These are phyloP conservation scores for Sterrhoptilus dennistouni DNA, from an alignment of 2,113 vertebrate genomes.

Conservation along the genomic window DNA sequence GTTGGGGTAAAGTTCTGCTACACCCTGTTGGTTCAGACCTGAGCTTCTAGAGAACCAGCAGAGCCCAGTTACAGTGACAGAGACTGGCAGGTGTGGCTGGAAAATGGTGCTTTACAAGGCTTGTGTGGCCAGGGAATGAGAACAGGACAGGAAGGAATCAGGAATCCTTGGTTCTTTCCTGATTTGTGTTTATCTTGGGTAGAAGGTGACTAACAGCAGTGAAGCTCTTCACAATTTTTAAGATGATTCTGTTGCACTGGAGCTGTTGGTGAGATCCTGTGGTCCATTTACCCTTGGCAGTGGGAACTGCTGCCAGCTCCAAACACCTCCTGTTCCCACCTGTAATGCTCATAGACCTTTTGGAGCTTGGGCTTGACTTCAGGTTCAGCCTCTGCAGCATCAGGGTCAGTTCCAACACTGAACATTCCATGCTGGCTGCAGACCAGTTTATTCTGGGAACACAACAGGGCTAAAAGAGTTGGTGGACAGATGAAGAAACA, in stretches of 20 bases:
- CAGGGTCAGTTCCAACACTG: neutral
- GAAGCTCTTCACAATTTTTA: neutral
- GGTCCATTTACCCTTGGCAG: accelerated
- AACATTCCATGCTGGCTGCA: neutral
- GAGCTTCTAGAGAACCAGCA: neutral
- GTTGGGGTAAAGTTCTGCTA: neutral
- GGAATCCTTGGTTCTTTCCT: neutral
- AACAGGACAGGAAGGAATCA: neutral
- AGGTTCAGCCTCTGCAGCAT: neutral
- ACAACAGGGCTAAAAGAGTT: neutral
- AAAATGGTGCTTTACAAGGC: neutral
- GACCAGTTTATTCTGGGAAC: neutral
- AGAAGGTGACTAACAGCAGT: neutral
- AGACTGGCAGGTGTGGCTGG: neutral
- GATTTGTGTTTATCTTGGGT: accelerated
- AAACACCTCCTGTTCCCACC: neutral
- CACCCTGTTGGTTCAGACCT: neutral
- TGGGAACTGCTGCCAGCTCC: neutral
- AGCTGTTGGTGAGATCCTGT: neutral
- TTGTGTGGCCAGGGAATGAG: neutral
- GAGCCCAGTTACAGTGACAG: neutral
- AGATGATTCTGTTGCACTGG: neutral
- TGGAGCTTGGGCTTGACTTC: neutral
- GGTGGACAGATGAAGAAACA: neutral
- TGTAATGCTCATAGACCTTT: accelerated